Conservation (phyloP, 1,140 invertebrate genomes). For the Hestina assimilis region DNA sequence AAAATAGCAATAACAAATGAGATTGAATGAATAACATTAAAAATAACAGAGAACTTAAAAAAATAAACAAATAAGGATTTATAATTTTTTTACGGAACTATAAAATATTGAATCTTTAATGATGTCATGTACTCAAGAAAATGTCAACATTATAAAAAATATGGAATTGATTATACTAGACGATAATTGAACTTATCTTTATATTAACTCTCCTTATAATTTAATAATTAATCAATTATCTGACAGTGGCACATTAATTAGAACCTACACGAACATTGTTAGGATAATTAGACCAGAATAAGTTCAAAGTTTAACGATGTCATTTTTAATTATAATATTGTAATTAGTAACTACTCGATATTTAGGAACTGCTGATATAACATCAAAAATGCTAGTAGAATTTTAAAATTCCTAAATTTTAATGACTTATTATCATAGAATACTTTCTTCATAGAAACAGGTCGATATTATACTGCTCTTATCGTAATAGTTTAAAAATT, state of each 20-base stretch:
- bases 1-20: no score
- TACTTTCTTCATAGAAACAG: no score
- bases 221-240: neutral
- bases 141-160: constrained; percentile 27
- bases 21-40: neutral
- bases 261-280: neutral
- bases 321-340: neutral
- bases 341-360: no score
- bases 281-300: neutral
- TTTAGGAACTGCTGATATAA: no score
- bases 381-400: no score
- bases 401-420: no score
- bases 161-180: constrained; percentile 4
- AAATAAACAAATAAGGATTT: neutral
- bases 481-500: no score
- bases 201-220: neutral
- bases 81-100: constrained; percentile 6
- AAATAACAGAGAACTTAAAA: neutral
- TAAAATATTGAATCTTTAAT: constrained; percentile 43
- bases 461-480: no score
- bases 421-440: no score
- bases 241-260: neutral
- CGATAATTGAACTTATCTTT: neutral
- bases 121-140: constrained; percentile 32
- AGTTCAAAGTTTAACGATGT: neutral